Percentiles rank a stretch among this genome's conserved stretches.
phyloP scores from a whole-genome alignment of 2,888 invertebrate genomes.

The Polymixis lichenea region DNA sequence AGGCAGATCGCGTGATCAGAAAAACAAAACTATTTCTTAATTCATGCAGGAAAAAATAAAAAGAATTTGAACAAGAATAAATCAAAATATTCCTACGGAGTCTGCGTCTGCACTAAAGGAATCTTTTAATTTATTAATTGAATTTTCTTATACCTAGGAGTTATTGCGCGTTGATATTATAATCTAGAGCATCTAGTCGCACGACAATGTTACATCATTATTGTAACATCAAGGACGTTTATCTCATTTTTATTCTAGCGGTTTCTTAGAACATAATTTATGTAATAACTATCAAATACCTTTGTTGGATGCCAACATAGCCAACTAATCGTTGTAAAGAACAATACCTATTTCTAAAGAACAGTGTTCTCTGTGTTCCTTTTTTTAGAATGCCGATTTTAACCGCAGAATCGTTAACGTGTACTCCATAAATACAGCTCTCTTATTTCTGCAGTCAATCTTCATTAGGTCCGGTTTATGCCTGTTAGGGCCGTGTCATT shows the following conservation, averaged over 20 bases:
- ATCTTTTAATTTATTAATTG: constrained; percentile 58
- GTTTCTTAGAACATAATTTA: constrained; percentile 59
- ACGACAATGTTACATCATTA: constrained; percentile 56
- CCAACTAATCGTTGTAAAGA: constrained; percentile 26
- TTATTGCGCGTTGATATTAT: constrained; percentile 51
- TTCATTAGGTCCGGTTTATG: constrained; percentile 49
- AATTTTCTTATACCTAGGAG: constrained; percentile 49
- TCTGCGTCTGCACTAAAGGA: constrained; percentile 31
- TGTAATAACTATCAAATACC: constrained; percentile 55
- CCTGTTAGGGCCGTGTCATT: constrained; percentile 25
- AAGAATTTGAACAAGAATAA: constrained; percentile 39
- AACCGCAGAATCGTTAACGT: constrained; percentile 38
- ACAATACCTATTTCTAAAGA: constrained; percentile 39
- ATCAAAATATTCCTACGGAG: constrained; percentile 59
- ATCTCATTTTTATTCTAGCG: constrained; percentile 51
- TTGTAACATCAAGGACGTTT: constrained; percentile 57
- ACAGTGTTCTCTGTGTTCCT: constrained; percentile 7
- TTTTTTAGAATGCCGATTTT: constrained; percentile 25
- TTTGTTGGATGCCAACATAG: constrained; percentile 48
- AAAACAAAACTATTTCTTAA: constrained; percentile 18
- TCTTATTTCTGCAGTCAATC: constrained; percentile 51
- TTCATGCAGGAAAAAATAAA: constrained; percentile 24
- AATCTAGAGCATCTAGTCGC: constrained; percentile 46
- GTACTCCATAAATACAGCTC: constrained; percentile 24
- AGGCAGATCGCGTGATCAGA: constrained; percentile 5